Evolutionary conservation across 2,888 invertebrate species (phyloP), one percentile per base, ranked within the genome.

Genomic region (Chironomus riparius): DNA sequence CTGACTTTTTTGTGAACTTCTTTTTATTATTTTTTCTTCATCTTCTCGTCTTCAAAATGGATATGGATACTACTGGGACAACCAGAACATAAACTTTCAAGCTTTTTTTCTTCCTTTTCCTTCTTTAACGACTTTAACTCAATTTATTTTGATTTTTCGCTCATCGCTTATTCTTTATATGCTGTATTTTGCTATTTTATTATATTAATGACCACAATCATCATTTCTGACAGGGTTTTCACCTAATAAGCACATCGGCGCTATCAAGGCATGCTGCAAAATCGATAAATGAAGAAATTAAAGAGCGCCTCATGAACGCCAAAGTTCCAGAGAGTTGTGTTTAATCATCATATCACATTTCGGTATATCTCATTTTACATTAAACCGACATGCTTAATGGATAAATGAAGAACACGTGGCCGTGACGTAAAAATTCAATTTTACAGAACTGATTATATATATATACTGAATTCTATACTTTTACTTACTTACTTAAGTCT

Each of bases 291-390:
- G 74, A 74, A 6, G 74, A 74, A 38, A 68, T 76, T 38, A 76
- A 76, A 50, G 76, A 76, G 50, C 76, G 76, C 6, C 69, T 76
- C 13, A 76, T 76, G 76, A 56, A 18, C 38, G 18, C 47, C 4
- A 76, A 69, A 69, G 76, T 76, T 56, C 76, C 76, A 24, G 76
- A 76, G 61, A 76, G 76, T 38, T 76, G 76, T 38, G 76, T 76
- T 22, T 76, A 76, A 76, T 74, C 65, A 24, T 65, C 65, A 65
- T 65, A 65, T 65, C 65, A 24, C 21, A 65, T 65, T 65, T 22
- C 62, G 12, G 22, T 24, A n/a, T n/a, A 22, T 22, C 62, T 65
- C 62, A 21, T 24, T 56, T 56, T 56, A 56, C 56, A 56, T 13
- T 65, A 24, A 22, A 65, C 24, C 4, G 21, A 21, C 22, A 65